Evolutionary conservation across 2,888 invertebrate genomes (phyloP).

Genomic region (Agrotis segetum): DNA sequence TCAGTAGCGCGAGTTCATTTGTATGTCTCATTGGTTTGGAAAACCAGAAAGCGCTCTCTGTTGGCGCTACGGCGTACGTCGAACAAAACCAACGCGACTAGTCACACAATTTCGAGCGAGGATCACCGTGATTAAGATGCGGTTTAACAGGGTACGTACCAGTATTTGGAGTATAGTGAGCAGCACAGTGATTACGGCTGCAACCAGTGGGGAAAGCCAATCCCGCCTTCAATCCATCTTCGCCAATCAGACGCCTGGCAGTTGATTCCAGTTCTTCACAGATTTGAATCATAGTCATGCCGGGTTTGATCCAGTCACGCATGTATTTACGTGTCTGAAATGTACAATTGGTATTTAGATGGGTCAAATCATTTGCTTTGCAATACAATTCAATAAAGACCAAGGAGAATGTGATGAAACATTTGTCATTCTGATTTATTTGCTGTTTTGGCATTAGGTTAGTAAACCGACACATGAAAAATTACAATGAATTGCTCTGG

Average conservation of each 20-base stretch:
- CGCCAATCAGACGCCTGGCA: slow-evolving; percentile 97
- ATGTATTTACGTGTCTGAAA: slow-evolving; percentile 97
- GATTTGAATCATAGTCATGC: slow-evolving; percentile 99
- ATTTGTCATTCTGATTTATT: slow-evolving; percentile 6
- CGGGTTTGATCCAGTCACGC: slow-evolving; percentile 98
- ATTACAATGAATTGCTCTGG: not conserved
- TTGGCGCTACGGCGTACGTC: no score
- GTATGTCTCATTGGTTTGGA: no score
- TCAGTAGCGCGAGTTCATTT: no score
- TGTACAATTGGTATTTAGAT: slow-evolving; percentile 15
- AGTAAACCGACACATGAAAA: not conserved
- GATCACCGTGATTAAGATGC: no score
- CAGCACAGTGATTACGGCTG: slow-evolving; percentile 99
- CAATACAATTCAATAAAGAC: slow-evolving; percentile 28
- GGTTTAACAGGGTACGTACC: slow-evolving; percentile 83
- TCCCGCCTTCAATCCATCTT: slow-evolving; percentile 98
- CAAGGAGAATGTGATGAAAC: slow-evolving; percentile 32
- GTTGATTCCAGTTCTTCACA: slow-evolving; percentile 98
- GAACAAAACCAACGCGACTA: no score
- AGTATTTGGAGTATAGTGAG: slow-evolving; percentile 99
- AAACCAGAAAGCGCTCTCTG: no score
- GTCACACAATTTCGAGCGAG: no score
- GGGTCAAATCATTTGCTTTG: slow-evolving; percentile 21
- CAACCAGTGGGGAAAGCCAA: slow-evolving; percentile 99
- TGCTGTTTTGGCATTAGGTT: slow-evolving; percentile 5